phyloP scores from a whole-genome alignment of 23 tunicate species.

The Trididemnum clinides region DNA sequence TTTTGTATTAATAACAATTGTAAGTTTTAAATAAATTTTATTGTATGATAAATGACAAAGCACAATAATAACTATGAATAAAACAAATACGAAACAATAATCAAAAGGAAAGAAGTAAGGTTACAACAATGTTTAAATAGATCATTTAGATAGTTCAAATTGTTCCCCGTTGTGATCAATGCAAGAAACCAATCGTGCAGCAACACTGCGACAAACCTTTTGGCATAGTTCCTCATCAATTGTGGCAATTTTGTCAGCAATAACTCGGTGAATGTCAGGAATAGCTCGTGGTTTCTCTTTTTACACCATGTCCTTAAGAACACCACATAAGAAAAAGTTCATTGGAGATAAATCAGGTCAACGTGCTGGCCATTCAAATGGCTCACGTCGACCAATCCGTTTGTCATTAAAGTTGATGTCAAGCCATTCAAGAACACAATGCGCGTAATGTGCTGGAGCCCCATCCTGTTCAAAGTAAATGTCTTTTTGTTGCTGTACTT shows the following conservation, averaged over 20 bases:
- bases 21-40: slow-evolving; percentile 11
- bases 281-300: slow-evolving; percentile 37
- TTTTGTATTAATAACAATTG: slow-evolving; percentile 13
- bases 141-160: not conserved
- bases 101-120: not conserved
- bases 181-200: slow-evolving; percentile 24
- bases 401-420: slow-evolving; percentile 27
- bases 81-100: slow-evolving; percentile 14
- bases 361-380: slow-evolving; percentile 40
- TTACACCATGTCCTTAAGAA: slow-evolving; percentile 39
- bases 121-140: slow-evolving; percentile 6
- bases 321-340: slow-evolving; percentile 42
- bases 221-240: slow-evolving; percentile 49
- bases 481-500: slow-evolving; percentile 28
- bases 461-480: slow-evolving; percentile 26
- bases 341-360: slow-evolving; percentile 43
- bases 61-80: slow-evolving; percentile 13
- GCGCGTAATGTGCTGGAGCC: slow-evolving; percentile 23
- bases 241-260: slow-evolving; percentile 40
- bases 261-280: slow-evolving; percentile 38
- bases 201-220: slow-evolving; percentile 33
- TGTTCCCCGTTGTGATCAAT: slow-evolving; percentile 33
- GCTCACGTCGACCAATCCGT: slow-evolving; percentile 34
- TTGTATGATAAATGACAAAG: slow-evolving; percentile 24
- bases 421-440: slow-evolving; percentile 28